phyloP scores from a whole-genome alignment of 2,888 invertebrate genomes.

The Cabera pusaria region DNA sequence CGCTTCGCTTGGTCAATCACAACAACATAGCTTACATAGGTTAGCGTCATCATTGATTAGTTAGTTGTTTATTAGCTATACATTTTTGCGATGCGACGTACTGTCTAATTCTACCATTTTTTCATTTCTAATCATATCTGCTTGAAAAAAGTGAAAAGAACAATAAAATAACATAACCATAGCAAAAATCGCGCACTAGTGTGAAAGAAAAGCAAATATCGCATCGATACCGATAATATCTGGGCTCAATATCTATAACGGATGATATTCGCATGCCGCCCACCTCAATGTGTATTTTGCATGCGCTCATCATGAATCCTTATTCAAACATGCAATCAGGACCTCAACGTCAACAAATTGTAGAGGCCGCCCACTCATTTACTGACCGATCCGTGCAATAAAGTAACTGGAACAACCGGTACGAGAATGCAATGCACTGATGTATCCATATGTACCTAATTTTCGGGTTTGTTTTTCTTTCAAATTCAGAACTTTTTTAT shows the following conservation, averaged over 20 bases:
- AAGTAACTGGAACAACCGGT: slow-evolving; percentile 28
- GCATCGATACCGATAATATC: slow-evolving; percentile 41
- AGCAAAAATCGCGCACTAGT: too few species aligned
- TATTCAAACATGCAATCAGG: slow-evolving; percentile 65
- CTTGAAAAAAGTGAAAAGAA: too few species aligned
- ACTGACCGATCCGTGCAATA: slow-evolving; percentile 29
- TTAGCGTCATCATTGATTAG: too few species aligned
- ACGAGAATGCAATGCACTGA: slow-evolving; percentile 13
- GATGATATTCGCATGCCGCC: slow-evolving; percentile 53
- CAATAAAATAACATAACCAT: too few species aligned
- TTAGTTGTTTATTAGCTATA: too few species aligned
- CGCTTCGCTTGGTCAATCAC: too few species aligned
- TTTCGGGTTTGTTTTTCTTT: slow-evolving; percentile 3
- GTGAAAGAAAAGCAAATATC: slow-evolving; percentile 40
- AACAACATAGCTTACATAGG: too few species aligned
- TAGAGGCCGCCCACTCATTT: slow-evolving; percentile 63
- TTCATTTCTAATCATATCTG: too few species aligned
- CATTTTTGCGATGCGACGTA: too few species aligned
- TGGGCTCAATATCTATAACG: slow-evolving; percentile 50
- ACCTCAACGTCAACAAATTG: slow-evolving; percentile 69
- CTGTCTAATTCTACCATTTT: too few species aligned
- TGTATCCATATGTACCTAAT: slow-evolving; percentile 22
- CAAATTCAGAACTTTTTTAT: too few species aligned
- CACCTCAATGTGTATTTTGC: slow-evolving; percentile 50
- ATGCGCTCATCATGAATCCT: slow-evolving; percentile 54